Evolutionary conservation across 2,113 vertebrate genomes (phyloP), one percentile per base, ranked within the genome.

Genomic region (Synchiropus splendidus): DNA sequence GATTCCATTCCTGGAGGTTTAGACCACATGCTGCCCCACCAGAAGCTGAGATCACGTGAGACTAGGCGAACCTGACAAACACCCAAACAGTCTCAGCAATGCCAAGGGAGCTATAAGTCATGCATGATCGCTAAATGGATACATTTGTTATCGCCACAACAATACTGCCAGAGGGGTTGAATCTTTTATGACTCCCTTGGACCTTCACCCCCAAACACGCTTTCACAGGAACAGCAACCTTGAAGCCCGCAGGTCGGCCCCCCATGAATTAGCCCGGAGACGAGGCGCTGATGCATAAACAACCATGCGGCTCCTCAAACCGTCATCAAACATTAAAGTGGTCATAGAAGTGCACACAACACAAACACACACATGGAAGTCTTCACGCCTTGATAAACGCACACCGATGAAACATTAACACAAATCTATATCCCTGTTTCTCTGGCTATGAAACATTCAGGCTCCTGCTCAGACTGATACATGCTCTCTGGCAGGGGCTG

Each of bases 101-200:
- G 64, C 71, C 64, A 58, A 64, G 42, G 43, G 69, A 72, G 71
- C 65, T 59, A 77, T 75, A 74, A 79, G 64, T 79, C 71, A 80
- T 81, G 73, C 70, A 81, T 70, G 78, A 77, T 65, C 72, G 63
- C 67, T 73, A 81, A 82, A 82, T 64, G 74, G 64, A 72, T 73
- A 66, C 74, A 75, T 83, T 80, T 74, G 67, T 79, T 72, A 74
- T 72, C 67, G 59, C 46, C 52, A 48, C 63, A 73, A 75, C 73
- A 81, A 70, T 70, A 67, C 58, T 59, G 64, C 49, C 67, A 52
- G 61, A 65, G 58, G 48, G 68, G 48, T 35, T 83, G 41, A 74
- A 82, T 78, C 50, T 79, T 83, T 83, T 60, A 83, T 83, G 42
- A 48, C 44, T 57, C 57, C 59, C 54, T 36, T n/a, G 30, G 3